phyloP scores from a whole-genome alignment of 1,140 invertebrate genomes.

The Rhagoletis pomonella region DNA sequence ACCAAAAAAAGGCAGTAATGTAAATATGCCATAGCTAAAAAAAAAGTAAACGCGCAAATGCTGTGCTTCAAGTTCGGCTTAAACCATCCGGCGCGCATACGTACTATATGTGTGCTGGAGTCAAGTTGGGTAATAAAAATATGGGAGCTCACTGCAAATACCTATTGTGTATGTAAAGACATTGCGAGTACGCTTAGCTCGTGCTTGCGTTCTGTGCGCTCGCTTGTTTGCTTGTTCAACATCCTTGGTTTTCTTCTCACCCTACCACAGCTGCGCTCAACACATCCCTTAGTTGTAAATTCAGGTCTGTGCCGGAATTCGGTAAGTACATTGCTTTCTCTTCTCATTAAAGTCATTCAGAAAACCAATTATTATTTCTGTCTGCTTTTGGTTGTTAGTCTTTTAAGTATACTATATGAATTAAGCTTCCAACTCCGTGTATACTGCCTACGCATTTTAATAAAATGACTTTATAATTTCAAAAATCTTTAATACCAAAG shows the following conservation, averaged over 20 bases:
- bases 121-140: too few species aligned
- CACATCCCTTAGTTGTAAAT: conserved; percentile 22
- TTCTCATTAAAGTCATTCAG: conserved; percentile 42
- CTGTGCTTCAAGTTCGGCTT: background rate
- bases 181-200: background rate
- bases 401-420: conserved; percentile 72
- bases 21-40: background rate
- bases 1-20: conserved; percentile 24
- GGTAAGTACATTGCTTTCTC: conserved; percentile 42
- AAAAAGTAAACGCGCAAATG: background rate
- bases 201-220: background rate
- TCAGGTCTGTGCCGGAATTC: conserved; percentile 36
- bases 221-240: too few species aligned
- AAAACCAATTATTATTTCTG: conserved; percentile 40
- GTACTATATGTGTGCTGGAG: too few species aligned
- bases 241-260: too few species aligned
- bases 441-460: conserved; percentile 48
- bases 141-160: too few species aligned
- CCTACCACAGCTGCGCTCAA: too few species aligned
- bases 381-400: conserved; percentile 54
- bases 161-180: too few species aligned
- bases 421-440: conserved; percentile 66
- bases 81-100: background rate
- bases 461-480: conserved; percentile 27
- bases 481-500: conserved; percentile 66